Percentiles rank a stretch among this genome's conserved stretches.
Conservation (phyloP, 2,113 vertebrate species). For the Ovibos moschatus region DNA sequence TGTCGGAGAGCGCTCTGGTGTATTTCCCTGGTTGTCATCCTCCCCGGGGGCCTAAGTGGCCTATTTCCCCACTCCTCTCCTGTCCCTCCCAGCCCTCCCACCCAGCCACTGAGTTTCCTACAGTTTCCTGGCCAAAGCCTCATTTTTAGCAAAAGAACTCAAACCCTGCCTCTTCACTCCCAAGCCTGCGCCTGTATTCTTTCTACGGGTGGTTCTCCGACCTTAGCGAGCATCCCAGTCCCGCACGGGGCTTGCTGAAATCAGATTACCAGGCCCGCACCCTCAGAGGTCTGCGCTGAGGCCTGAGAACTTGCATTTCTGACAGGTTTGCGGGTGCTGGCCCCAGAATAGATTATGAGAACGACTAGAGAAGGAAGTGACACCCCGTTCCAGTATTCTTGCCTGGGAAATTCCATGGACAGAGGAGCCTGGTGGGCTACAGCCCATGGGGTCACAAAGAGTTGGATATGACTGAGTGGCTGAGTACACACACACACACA, state of each 20-base stretch:
- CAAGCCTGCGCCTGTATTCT: not conserved
- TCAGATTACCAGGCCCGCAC: not conserved
- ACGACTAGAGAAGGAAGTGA: not conserved
- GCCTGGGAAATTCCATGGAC: not conserved
- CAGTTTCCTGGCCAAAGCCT: not conserved
- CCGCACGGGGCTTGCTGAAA: not conserved
- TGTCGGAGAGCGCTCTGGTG: not conserved
- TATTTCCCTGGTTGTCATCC: not conserved
- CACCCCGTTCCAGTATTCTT: not conserved
- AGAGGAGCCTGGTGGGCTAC: not conserved
- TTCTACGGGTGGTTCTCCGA: fast-evolving
- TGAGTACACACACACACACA: not conserved
- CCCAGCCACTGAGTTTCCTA: not conserved
- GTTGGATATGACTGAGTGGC: not conserved
- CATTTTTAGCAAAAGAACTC: fast-evolving
- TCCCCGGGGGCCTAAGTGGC: fast-evolving
- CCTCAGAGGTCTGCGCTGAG: not conserved
- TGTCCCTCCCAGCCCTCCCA: not conserved
- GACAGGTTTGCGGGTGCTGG: not conserved
- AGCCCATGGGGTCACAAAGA: not conserved
- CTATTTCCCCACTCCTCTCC: not conserved
- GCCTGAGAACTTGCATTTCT: not conserved
- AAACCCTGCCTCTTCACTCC: not conserved
- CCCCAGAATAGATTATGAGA: not conserved
- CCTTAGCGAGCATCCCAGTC: fast-evolving